Conservation (phyloP, 2,888 invertebrate species). For the Ditylenchus weischeri region DNA sequence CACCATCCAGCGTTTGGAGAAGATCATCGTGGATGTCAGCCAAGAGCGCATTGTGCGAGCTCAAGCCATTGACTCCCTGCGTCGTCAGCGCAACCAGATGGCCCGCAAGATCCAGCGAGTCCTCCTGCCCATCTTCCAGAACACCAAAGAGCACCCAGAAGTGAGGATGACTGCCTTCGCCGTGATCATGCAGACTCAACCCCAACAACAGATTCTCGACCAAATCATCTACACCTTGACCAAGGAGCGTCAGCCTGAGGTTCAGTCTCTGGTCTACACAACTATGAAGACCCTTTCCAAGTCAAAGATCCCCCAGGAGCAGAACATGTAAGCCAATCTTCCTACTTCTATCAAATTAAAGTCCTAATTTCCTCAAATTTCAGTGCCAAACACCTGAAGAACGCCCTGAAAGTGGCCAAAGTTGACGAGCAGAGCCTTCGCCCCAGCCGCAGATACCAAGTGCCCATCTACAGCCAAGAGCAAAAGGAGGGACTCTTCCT, state of each 20-base stretch:
- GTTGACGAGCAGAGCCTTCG: conserved; percentile 25
- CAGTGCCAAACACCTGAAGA: background rate
- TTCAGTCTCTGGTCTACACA: conserved; percentile 28
- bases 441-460: conserved; percentile 23
- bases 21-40: conserved; percentile 46
- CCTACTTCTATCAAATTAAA: background rate
- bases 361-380: background rate
- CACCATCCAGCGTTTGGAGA: conserved; percentile 45
- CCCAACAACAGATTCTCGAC: no score
- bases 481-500: conserved; percentile 35
- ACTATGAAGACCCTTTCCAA: conserved; percentile 31
- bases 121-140: no score
- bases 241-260: no score
- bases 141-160: no score
- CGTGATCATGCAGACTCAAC: conserved; percentile 35
- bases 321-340: background rate
- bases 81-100: conserved; percentile 31
- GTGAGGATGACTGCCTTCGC: conserved; percentile 25
- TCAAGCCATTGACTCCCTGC: conserved; percentile 40
- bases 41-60: conserved; percentile 39
- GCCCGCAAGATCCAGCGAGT: conserved; percentile 15
- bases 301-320: conserved; percentile 17
- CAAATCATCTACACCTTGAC: no score
- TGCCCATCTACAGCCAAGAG: conserved; percentile 37
- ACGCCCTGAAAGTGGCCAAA: conserved; percentile 22